Evolutionary conservation across 2,888 invertebrate species (phyloP).

Genomic region (Argyresthia goedartella): DNA sequence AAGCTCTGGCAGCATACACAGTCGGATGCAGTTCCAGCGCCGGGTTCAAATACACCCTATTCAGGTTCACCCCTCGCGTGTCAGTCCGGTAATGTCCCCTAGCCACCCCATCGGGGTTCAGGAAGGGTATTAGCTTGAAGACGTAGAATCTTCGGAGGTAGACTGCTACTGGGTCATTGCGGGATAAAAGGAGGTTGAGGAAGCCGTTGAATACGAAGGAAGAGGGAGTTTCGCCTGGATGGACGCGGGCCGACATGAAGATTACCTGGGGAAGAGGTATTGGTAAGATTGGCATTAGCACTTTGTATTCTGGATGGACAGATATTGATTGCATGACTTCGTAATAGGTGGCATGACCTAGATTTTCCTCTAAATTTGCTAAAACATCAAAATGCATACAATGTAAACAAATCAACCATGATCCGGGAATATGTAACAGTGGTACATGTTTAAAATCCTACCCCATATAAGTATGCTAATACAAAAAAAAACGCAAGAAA

Average conservation of each 20-base stretch:
- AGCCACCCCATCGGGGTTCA: constrained; percentile 93
- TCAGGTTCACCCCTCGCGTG: constrained; percentile 88
- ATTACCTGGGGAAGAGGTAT: constrained; percentile 79
- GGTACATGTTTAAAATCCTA: too few species aligned
- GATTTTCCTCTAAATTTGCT: too few species aligned
- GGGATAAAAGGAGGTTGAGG: constrained; percentile 80
- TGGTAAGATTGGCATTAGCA: too few species aligned
- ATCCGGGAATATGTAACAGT: too few species aligned
- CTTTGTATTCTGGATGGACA: too few species aligned
- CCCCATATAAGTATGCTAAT: too few species aligned
- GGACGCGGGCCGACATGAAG: constrained; percentile 89
- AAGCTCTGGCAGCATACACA: constrained; percentile 85
- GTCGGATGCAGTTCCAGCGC: constrained; percentile 82
- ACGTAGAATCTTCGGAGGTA: constrained; percentile 82
- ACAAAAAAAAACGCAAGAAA: too few species aligned
- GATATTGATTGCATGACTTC: too few species aligned
- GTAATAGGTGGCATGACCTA: too few species aligned
- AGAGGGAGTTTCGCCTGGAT: constrained; percentile 93
- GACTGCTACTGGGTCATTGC: constrained; percentile 81
- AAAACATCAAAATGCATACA: too few species aligned
- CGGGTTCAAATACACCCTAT: constrained; percentile 88
- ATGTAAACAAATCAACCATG: too few species aligned
- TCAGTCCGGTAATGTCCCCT: constrained; percentile 90
- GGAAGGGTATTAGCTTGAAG: constrained; percentile 90
- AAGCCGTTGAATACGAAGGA: constrained; percentile 93